Evolutionary conservation across 2,797 vertebrate species (phyloP), one percentile per base, ranked within the genome.

Genomic region (Lutjanus argentimaculatus): DNA sequence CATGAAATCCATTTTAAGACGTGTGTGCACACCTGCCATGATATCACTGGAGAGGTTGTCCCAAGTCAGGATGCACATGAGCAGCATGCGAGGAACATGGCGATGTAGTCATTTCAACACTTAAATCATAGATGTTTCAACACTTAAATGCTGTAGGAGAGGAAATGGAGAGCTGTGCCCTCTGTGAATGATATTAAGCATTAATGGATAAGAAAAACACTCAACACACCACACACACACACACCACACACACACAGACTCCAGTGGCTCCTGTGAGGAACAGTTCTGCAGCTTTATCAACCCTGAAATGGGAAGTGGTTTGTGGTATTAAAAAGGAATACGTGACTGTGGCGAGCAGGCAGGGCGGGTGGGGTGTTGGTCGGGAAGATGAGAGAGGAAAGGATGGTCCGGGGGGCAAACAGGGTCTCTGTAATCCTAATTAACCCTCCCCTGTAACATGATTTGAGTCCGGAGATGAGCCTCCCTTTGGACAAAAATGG

Each of bases 261-360:
- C 78, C 78, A 85, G 80, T 46, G 53, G 63, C 64, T 83, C 49
- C 72, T 72, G 82, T 66, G 80, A 86, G 85, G 78, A 87, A 71
- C 66, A 77, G 73, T 77, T 83, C 77, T 72, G 70, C 82, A 82
- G 89, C 65, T 90, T 90, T 89, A 91, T 91, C 85, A 87, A 80
- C 86, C 89, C 84, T 85, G 86, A 91, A 90, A 92, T 90, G 71
- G 80, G 53, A 89, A 86, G 77, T 64, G 61, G 84, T 90, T 90
- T 89, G 85, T 79, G 75, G 85, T 80, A 84, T 88, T 91, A 88
- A 90, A 87, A 88, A 83, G 66, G 61, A 83, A 85, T 67, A 86
- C 42, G 72, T 81, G 84, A 77, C 73, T 75, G 79, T 84, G 70
- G 77, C 73, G 40, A 69, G 80, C 22, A 58, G 72, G 70, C 16